Percentiles rank a stretch among this genome's conserved stretches.
phyloP scores from a whole-genome alignment of 1,140 invertebrate species.

The Habropoda laboriosa region DNA sequence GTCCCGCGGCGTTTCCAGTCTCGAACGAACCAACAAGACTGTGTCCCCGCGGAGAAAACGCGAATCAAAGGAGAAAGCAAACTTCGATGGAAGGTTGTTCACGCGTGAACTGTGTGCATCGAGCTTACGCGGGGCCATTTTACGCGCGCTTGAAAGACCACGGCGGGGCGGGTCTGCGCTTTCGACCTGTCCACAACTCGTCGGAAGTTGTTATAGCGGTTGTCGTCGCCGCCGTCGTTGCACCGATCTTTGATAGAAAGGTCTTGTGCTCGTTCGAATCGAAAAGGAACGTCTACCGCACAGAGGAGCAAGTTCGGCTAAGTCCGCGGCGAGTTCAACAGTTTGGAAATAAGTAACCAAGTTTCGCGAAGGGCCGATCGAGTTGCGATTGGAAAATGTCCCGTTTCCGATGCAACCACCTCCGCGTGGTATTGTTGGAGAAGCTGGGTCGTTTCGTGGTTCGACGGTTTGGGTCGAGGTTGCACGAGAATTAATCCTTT shows the following conservation, averaged over 20 bases:
- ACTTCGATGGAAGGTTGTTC: background rate
- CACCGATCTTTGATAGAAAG: slow-evolving; percentile 14
- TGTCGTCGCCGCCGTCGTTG: background rate
- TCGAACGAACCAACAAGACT: background rate
- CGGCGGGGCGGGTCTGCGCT: background rate
- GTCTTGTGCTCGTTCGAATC: slow-evolving; percentile 10
- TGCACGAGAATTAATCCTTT: too few relatives aligned
- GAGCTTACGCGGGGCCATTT: background rate
- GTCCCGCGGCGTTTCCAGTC: background rate
- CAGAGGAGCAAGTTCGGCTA: background rate
- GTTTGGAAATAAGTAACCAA: slow-evolving; percentile 38
- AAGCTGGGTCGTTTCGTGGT: background rate
- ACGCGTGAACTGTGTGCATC: slow-evolving; percentile 5
- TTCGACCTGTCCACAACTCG: background rate
- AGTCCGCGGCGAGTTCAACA: background rate
- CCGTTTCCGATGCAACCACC: background rate
- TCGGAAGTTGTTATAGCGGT: slow-evolving; percentile 21
- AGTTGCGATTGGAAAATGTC: slow-evolving; percentile 1
- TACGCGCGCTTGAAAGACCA: slow-evolving; percentile 6
- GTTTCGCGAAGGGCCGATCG: background rate
- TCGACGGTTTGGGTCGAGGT: too few relatives aligned
- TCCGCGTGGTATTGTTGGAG: background rate
- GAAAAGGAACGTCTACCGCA: slow-evolving; percentile 9
- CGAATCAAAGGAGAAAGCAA: slow-evolving; percentile 7
- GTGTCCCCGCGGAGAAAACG: background rate